Percentiles rank a stretch among this genome's conserved stretches.
These are phyloP conservation scores for Mesitornis unicolor DNA, from an alignment of 2,113 vertebrate species.

Conservation along the genomic window DNA sequence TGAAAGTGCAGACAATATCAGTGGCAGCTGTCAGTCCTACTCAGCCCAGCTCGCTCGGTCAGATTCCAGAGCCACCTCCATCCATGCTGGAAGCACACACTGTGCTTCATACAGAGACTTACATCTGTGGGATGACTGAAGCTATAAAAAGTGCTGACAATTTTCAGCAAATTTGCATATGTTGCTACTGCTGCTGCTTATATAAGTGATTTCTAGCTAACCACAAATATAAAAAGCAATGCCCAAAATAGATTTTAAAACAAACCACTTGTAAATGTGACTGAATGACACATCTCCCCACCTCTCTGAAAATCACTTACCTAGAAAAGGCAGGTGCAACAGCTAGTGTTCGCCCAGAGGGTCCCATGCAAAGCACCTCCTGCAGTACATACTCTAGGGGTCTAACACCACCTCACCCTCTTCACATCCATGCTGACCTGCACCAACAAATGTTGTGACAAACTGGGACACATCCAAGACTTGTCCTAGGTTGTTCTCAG, in stretches of 20 bases:
- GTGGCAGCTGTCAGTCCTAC: background rate
- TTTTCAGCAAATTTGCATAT: slow-evolving; percentile 56
- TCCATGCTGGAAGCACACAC: slow-evolving; percentile 31
- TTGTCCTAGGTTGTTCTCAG: background rate
- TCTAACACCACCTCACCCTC: background rate
- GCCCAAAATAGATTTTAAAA: slow-evolving; percentile 24
- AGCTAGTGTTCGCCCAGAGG: background rate
- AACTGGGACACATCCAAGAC: background rate
- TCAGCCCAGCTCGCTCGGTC: background rate
- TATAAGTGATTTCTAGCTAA: slow-evolving; percentile 54
- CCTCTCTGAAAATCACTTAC: background rate
- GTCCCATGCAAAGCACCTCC: background rate
- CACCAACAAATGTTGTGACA: background rate
- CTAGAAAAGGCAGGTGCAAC: background rate
- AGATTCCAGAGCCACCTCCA: slow-evolving; percentile 52
- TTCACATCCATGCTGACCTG: background rate
- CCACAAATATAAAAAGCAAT: slow-evolving; percentile 35
- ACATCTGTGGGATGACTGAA: slow-evolving; percentile 55
- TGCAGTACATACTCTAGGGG: background rate
- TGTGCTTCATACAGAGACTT: slow-evolving; percentile 40
- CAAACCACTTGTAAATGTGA: background rate
- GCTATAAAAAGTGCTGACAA: slow-evolving; percentile 66
- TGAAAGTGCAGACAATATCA: background rate
- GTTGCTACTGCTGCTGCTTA: slow-evolving; percentile 59
- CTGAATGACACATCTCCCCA: slow-evolving; percentile 1